These are phyloP conservation scores for Bombylius discolor DNA, from an alignment of 2,888 invertebrate genomes.

Conservation along the genomic window DNA sequence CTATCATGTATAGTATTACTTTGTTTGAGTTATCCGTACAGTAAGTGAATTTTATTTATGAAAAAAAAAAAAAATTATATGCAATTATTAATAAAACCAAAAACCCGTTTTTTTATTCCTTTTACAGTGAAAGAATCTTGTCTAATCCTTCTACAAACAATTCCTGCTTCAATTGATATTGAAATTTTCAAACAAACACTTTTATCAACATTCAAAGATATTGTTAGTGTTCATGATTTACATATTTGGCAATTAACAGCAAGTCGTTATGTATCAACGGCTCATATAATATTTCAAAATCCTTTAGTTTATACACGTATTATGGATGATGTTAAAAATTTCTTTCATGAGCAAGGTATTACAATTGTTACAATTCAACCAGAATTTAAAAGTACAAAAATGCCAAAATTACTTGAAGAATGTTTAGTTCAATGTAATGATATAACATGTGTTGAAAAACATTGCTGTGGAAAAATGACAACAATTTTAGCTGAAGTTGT, in stretches of 20 bases:
- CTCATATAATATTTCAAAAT: conserved; percentile 62
- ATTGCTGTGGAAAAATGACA: not conserved
- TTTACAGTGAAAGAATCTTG: conserved; percentile 75
- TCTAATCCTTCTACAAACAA: conserved; percentile 78
- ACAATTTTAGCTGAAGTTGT: not conserved
- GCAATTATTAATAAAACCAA: too few relatives aligned
- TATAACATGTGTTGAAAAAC: conserved; percentile 3
- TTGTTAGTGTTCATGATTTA: conserved; percentile 69
- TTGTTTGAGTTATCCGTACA: conserved; percentile 65
- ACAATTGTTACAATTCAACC: conserved; percentile 78
- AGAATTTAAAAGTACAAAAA: conserved; percentile 46
- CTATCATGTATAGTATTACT: conserved; percentile 58
- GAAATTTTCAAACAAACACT: conserved; percentile 52
- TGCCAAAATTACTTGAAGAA: not conserved
- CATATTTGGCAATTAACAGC: conserved; percentile 82
- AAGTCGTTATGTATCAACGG: conserved; percentile 68
- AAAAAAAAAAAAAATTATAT: not conserved
- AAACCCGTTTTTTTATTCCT: conserved; percentile 5
- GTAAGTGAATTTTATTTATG: conserved; percentile 41
- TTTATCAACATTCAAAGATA: conserved; percentile 51
- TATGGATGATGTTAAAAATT: conserved; percentile 50
- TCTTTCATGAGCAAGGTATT: conserved; percentile 70
- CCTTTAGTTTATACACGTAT: conserved; percentile 46
- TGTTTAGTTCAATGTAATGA: conserved; percentile 2
- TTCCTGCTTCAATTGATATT: conserved; percentile 77